Evolutionary conservation across 2,797 vertebrate genomes (phyloP).

Genomic region (Eupleurogrammus muticus): DNA sequence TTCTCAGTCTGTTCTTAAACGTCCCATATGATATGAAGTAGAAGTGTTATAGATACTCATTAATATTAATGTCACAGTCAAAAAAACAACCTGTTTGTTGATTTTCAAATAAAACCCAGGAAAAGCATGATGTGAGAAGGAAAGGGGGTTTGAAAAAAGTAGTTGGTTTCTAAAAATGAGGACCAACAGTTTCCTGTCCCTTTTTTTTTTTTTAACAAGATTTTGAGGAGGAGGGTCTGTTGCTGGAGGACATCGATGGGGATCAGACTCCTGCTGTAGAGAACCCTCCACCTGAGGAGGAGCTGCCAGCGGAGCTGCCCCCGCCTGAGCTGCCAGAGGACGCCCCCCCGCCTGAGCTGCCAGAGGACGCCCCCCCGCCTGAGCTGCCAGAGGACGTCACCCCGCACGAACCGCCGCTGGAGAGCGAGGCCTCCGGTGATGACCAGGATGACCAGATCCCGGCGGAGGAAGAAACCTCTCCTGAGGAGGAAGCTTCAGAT

Average conservation of each 20-base stretch:
- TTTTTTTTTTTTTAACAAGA: constrained; percentile 60
- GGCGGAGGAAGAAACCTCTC: constrained; percentile 27
- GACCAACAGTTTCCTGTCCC: neutral
- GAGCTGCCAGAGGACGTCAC: constrained; percentile 45
- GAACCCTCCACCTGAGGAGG: constrained; percentile 34
- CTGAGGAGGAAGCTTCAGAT: constrained; percentile 38
- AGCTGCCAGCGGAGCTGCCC: too few species aligned
- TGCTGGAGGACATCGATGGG: constrained; percentile 59
- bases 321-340: too few species aligned
- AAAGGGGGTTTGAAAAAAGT: constrained; percentile 1
- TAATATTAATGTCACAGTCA: too few species aligned
- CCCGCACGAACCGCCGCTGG: constrained; percentile 61
- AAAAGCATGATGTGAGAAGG: too few species aligned
- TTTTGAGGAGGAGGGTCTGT: constrained; percentile 71
- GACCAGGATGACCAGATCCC: constrained; percentile 32
- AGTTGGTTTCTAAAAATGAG: constrained; percentile 2
- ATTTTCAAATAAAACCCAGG: too few species aligned
- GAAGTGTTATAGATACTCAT: too few species aligned
- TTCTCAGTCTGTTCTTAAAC: constrained; percentile 5
- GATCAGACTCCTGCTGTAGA: constrained; percentile 45
- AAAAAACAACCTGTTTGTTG: too few species aligned
- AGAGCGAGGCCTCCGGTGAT: constrained; percentile 70
- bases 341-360: too few species aligned
- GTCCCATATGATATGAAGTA: too few species aligned
- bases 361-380: constrained; percentile 30